These are phyloP conservation scores for Anhinga rufa DNA, from an alignment of 2,113 vertebrate species.

Conservation along the genomic window DNA sequence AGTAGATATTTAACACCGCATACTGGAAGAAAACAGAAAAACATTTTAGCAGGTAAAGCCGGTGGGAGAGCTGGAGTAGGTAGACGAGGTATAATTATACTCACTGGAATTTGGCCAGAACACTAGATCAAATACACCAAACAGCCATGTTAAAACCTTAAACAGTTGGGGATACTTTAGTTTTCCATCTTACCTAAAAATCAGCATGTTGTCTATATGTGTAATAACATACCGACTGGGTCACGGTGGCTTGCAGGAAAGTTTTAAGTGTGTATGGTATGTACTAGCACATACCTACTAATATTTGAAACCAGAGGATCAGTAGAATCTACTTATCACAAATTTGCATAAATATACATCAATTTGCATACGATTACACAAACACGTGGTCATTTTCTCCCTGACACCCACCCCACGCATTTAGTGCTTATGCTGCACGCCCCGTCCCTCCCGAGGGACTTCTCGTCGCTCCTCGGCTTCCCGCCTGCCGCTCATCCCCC, in stretches of 20 bases:
- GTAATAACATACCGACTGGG: rapidly evolving
- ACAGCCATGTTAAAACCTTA: background rate
- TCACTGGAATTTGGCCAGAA: background rate
- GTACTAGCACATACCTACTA: background rate
- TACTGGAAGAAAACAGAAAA: background rate
- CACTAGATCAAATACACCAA: background rate
- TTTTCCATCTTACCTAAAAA: background rate
- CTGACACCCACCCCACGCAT: background rate
- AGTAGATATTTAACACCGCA: background rate
- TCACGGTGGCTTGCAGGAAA: background rate
- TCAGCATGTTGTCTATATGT: rapidly evolving
- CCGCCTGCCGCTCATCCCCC: rapidly evolving
- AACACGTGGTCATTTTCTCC: background rate
- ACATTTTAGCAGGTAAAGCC: background rate
- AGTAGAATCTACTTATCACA: constrained; percentile 14
- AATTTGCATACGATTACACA: background rate
- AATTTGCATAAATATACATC: constrained; percentile 26
- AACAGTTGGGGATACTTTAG: background rate
- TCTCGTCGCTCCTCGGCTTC: background rate
- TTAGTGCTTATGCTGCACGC: rapidly evolving
- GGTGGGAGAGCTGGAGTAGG: background rate
- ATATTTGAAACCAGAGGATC: background rate
- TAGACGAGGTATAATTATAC: background rate
- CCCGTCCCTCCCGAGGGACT: background rate
- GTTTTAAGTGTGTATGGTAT: background rate